A percentile compares a stretch with the other conserved stretches of the same genome.
Conservation (phyloP, 2,113 vertebrate species). For the Aleadryas rufinucha region DNA sequence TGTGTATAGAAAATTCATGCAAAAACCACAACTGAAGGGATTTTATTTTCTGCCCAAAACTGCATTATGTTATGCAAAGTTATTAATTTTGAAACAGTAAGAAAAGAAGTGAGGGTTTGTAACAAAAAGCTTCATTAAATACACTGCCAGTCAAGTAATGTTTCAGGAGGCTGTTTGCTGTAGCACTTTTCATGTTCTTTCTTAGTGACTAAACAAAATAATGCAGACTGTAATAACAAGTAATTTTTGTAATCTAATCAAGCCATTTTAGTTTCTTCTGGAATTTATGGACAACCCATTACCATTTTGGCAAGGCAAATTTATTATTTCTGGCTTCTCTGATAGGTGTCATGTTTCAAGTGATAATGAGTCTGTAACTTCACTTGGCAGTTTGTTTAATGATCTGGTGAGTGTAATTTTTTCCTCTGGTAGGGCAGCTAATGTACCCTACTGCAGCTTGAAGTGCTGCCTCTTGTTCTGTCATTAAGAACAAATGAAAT, state of each 20-base stretch:
- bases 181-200: not conserved
- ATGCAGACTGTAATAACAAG: not conserved
- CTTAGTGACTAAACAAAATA: not conserved
- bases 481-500: constrained; percentile 33
- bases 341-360: constrained; percentile 40
- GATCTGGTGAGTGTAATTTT: constrained; percentile 18
- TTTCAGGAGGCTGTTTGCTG: not conserved
- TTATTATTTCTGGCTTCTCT: constrained; percentile 31
- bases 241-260: constrained; percentile 14
- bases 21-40: not conserved
- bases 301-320: not conserved
- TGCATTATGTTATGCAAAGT: not conserved
- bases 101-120: not conserved
- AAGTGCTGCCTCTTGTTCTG: constrained; percentile 23
- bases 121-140: not conserved
- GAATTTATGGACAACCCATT: not conserved
- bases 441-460: not conserved
- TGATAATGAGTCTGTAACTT: constrained; percentile 42
- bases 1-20: not conserved
- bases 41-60: not conserved
- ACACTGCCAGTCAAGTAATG: not conserved
- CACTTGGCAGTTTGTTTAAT: constrained; percentile 50
- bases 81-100: not conserved
- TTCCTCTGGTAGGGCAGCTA: not conserved
- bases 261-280: not conserved